These are phyloP conservation scores for Drosophila auraria DNA, from an alignment of 1,140 invertebrate species.

Conservation along the genomic window DNA sequence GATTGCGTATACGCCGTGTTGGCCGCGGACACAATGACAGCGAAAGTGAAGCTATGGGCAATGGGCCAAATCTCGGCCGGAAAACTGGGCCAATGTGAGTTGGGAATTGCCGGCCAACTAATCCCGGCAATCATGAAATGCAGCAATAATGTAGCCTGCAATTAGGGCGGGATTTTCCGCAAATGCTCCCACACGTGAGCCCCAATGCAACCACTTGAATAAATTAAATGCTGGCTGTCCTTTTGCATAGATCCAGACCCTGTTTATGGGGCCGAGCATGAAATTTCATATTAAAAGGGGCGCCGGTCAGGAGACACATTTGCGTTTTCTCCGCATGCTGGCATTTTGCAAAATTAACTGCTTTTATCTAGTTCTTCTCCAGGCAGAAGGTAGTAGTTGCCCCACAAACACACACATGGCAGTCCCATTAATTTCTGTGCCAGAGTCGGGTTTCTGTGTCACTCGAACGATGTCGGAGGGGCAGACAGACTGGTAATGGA, in stretches of 20 bases:
- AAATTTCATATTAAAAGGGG: constrained; percentile 42
- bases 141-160: constrained; percentile 31
- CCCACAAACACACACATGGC: constrained; percentile 24
- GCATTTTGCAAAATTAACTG: constrained; percentile 65
- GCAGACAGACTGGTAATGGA: constrained; percentile 35
- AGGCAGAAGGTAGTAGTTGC: constrained; percentile 13
- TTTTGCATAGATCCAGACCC: constrained; percentile 10
- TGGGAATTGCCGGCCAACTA: constrained; percentile 52
- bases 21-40: constrained; percentile 13
- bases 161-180: constrained; percentile 29
- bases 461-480: constrained; percentile 34
- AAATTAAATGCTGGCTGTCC: constrained; percentile 41
- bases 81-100: constrained; percentile 49
- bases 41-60: constrained; percentile 57
- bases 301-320: constrained; percentile 19
- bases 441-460: constrained; percentile 53
- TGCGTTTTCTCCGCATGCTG: constrained; percentile 30
- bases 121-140: constrained; percentile 38
- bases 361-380: constrained; percentile 63
- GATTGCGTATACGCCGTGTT: constrained; percentile 46
- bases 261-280: constrained; percentile 18
- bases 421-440: constrained; percentile 59
- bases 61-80: constrained; percentile 40
- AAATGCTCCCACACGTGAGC: constrained; percentile 6
- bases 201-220: constrained; percentile 27